Conservation (phyloP, 1,140 invertebrate genomes). For the Thaumetopoea pityocampa region DNA sequence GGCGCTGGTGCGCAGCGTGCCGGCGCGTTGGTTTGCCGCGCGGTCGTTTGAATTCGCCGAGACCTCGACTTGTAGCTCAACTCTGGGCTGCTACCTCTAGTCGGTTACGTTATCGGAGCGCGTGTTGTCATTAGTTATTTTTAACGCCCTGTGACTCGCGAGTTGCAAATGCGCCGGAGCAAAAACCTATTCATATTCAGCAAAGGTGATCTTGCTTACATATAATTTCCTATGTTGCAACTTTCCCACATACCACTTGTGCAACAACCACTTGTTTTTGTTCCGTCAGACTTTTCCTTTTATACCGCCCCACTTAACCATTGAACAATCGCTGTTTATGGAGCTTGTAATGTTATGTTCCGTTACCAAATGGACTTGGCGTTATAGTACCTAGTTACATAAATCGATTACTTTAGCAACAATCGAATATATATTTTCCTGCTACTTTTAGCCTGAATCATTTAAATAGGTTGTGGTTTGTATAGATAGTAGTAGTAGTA, state of each 20-base stretch:
- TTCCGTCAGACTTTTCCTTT: slow-evolving; percentile 61
- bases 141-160: slow-evolving; percentile 46
- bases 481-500: no score
- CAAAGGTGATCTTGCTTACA: slow-evolving; percentile 31
- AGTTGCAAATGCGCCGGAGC: slow-evolving; percentile 30
- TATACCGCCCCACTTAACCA: slow-evolving; percentile 36
- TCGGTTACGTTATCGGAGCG: slow-evolving; percentile 61
- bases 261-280: slow-evolving; percentile 66
- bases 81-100: slow-evolving; percentile 31
- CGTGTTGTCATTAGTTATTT: slow-evolving; percentile 73
- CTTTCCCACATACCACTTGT: slow-evolving; percentile 70
- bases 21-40: slow-evolving; percentile 60
- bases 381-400: slow-evolving; percentile 11
- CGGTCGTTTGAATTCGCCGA: slow-evolving; percentile 63
- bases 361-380: slow-evolving; percentile 13
- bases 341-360: slow-evolving; percentile 18
- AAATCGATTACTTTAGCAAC: slow-evolving; percentile 13
- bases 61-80: slow-evolving; percentile 62
- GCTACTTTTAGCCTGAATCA: no score
- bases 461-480: no score
- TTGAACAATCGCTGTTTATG: slow-evolving; percentile 21
- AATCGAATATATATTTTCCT: no score
- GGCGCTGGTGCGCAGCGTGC: slow-evolving; percentile 69
- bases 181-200: slow-evolving; percentile 49
- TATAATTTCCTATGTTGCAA: slow-evolving; percentile 56